A percentile compares a stretch with the other conserved stretches of the same genome.
Evolutionary conservation across 2,113 vertebrate genomes (phyloP).

Genomic region (Semicossyphus pulcher): DNA sequence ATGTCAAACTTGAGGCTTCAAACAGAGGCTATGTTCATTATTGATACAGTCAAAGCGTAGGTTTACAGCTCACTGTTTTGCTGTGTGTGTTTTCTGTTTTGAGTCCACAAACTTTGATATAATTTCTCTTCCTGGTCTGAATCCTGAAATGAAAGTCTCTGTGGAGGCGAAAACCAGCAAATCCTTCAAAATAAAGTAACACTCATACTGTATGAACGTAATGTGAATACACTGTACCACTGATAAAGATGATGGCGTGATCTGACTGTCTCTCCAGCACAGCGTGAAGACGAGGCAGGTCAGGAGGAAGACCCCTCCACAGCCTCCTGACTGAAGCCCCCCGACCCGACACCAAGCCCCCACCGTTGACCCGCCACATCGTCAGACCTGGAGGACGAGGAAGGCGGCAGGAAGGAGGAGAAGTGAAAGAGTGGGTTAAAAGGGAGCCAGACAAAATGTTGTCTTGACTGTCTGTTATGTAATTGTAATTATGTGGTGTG

Average conservation of each 20-base stretch:
- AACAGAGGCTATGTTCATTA: too few relatives aligned
- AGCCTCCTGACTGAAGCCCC: constrained; percentile 69
- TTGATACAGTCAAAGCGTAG: too few relatives aligned
- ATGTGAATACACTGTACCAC: constrained; percentile 45
- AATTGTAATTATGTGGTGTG: background rate
- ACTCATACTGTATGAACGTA: background rate
- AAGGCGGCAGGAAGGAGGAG: background rate
- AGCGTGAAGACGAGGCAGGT: constrained; percentile 64
- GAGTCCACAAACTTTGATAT: too few relatives aligned
- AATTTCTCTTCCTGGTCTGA: too few relatives aligned
- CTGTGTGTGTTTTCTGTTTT: too few relatives aligned
- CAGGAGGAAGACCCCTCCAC: constrained; percentile 75
- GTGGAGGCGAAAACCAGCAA: too few relatives aligned
- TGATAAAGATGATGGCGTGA: constrained; percentile 81
- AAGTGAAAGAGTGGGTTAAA: too few relatives aligned
- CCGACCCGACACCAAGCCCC: constrained; percentile 66
- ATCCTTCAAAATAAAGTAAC: background rate
- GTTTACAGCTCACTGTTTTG: too few relatives aligned
- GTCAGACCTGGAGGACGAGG: constrained; percentile 47
- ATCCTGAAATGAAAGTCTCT: background rate
- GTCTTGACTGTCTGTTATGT: background rate
- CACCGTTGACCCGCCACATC: constrained; percentile 78
- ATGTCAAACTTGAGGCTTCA: too few relatives aligned
- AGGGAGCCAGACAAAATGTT: too few relatives aligned
- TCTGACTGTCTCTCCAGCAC: constrained; percentile 79